Evolutionary conservation across 2,888 invertebrate species (phyloP).

Genomic region (Eupelmus urozonus): DNA sequence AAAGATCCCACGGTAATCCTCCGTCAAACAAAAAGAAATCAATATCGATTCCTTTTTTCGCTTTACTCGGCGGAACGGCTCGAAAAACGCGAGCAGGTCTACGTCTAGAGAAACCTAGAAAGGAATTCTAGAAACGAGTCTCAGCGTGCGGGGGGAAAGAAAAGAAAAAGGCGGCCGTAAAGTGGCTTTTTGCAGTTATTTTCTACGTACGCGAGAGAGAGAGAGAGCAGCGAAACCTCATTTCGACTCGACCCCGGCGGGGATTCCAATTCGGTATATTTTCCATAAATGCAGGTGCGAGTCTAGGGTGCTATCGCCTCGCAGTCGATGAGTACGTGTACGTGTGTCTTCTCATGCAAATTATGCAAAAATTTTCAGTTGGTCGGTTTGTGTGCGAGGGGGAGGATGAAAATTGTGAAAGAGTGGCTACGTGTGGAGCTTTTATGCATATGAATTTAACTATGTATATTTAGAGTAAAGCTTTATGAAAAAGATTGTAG

Average conservation of each 20-base stretch:
- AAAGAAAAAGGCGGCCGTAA: conserved; percentile 40
- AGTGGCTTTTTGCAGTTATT: conserved; percentile 46
- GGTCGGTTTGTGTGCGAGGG: too few relatives aligned
- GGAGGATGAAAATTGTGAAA: too few relatives aligned
- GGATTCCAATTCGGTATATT: conserved; percentile 38
- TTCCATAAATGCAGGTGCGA: conserved; percentile 21
- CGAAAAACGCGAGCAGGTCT: neutral
- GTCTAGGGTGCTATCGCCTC: neutral
- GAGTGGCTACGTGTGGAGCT: neutral
- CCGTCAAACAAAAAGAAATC: conserved; percentile 20
- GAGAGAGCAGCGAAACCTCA: neutral
- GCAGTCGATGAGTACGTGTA: neutral
- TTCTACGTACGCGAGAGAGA: neutral
- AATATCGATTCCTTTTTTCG: conserved; percentile 34
- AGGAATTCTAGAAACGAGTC: conserved; percentile 17
- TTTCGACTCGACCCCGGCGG: neutral
- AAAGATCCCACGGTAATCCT: conserved; percentile 48
- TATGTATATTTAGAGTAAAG: too few relatives aligned
- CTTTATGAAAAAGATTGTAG: too few relatives aligned
- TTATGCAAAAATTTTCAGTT: conserved; percentile 18
- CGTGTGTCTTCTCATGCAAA: neutral
- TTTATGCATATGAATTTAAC: too few relatives aligned
- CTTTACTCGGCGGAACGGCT: neutral
- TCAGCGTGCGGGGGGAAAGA: neutral
- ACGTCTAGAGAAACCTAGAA: neutral